A percentile compares a stretch with the other conserved stretches of the same genome.
These are phyloP conservation scores for Saccopteryx bilineata DNA, from an alignment of 2,113 vertebrate species.

Conservation along the genomic window DNA sequence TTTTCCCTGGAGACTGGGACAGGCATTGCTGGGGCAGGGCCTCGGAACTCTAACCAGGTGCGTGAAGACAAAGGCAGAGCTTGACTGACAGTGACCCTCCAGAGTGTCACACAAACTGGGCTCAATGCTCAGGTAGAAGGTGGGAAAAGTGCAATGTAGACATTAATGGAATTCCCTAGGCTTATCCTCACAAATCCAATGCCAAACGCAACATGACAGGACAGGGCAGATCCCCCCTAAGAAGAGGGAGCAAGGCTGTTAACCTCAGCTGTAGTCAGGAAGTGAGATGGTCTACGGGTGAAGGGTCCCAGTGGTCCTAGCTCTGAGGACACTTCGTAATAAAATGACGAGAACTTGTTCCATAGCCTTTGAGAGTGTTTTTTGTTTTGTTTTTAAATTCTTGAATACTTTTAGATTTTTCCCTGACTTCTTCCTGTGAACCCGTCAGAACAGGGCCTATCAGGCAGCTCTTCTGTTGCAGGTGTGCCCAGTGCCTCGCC, in stretches of 20 bases:
- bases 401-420: not conserved
- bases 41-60: not conserved
- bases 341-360: not conserved
- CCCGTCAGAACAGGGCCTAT: not conserved
- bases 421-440: not conserved
- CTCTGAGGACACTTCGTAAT: not conserved
- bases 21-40: not conserved
- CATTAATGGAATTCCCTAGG: not conserved
- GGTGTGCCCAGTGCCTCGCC: slow-evolving; percentile 91
- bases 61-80: not conserved
- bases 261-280: not conserved
- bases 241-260: not conserved
- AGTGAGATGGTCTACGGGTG: not conserved
- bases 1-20: not conserved
- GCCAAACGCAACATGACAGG: not conserved
- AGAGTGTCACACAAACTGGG: not conserved
- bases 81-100: not conserved
- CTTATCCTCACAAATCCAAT: not conserved
- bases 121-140: not conserved
- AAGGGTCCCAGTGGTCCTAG: not conserved
- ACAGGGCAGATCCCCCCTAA: not conserved
- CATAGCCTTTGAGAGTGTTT: not conserved
- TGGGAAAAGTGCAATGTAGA: not conserved
- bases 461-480: slow-evolving; percentile 80
- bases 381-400: not conserved